Percentiles rank a stretch among this genome's conserved stretches.
Evolutionary conservation across 2,888 invertebrate species (phyloP).

Genomic region (Prosopocoilus inquinatus): DNA sequence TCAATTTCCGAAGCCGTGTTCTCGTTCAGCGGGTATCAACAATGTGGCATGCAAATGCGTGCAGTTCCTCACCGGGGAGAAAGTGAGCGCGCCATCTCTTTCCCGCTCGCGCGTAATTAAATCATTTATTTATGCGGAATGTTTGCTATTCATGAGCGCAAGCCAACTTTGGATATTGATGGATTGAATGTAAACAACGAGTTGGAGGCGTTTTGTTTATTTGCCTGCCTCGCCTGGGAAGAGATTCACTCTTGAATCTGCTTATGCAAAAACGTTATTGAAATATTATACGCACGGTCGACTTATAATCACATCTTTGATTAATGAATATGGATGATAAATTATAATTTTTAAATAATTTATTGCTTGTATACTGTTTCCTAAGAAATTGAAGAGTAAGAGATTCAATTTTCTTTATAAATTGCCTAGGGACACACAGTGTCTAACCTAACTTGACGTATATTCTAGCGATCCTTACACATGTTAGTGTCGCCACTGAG

Average conservation of each 20-base stretch:
- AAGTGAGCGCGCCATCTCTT: conserved; percentile 20
- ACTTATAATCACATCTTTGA: background rate
- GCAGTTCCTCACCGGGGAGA: conserved; percentile 30
- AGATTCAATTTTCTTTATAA: too few species aligned
- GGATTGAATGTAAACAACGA: background rate
- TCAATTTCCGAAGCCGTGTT: conserved; percentile 47
- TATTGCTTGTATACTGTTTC: too few species aligned
- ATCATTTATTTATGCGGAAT: conserved; percentile 1
- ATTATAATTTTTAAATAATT: too few species aligned
- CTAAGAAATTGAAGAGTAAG: too few species aligned
- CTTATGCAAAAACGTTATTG: conserved; percentile 2
- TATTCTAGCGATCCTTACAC: too few species aligned
- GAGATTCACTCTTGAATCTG: background rate
- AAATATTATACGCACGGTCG: background rate
- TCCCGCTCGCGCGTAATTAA: conserved; percentile 17
- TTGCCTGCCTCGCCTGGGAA: too few species aligned
- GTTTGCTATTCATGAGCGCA: too few species aligned
- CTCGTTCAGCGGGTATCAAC: conserved; percentile 36
- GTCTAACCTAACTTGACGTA: too few species aligned
- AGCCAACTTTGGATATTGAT: background rate
- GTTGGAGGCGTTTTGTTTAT: background rate
- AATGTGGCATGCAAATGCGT: conserved; percentile 41
- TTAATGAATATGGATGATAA: background rate
- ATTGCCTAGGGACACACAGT: too few species aligned
- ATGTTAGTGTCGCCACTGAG: too few species aligned